phyloP scores from a whole-genome alignment of 2,113 vertebrate genomes.

The Fukomys damarensis region DNA sequence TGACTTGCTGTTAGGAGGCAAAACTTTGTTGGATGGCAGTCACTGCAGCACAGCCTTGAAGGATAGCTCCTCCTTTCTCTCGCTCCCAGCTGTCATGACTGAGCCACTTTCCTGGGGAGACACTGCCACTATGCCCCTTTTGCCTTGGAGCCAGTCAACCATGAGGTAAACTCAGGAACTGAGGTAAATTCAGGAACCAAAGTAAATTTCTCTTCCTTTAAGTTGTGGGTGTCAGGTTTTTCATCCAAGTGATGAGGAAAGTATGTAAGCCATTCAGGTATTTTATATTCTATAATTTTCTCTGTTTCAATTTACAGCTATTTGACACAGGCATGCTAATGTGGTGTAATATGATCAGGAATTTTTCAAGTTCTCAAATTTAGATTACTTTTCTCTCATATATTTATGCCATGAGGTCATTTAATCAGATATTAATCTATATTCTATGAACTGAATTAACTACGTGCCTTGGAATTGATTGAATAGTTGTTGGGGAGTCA shows the following conservation, averaged over 20 bases:
- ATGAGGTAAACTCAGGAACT: neutral
- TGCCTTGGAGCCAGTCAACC: neutral
- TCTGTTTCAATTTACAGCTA: neutral
- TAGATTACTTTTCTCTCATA: neutral
- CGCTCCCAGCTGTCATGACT: neutral
- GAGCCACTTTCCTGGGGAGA: neutral
- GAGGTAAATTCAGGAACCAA: neutral
- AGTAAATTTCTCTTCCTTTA: neutral
- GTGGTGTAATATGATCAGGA: neutral
- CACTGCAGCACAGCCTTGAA: neutral
- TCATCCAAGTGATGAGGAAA: neutral
- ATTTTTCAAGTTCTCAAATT: neutral
- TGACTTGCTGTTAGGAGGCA: neutral
- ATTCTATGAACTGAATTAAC: neutral
- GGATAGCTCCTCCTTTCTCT: neutral
- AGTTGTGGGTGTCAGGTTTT: neutral
- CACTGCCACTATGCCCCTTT: neutral
- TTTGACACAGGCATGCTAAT: neutral
- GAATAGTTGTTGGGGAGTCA: neutral
- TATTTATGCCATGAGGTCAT: neutral
- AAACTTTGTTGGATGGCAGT: neutral
- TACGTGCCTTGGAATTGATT: neutral
- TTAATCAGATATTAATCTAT: neutral
- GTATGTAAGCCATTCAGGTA: neutral
- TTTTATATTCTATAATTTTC: neutral